Conservation (phyloP, 2,797 vertebrate genomes). For the Sebastiscus albofasciatus region DNA sequence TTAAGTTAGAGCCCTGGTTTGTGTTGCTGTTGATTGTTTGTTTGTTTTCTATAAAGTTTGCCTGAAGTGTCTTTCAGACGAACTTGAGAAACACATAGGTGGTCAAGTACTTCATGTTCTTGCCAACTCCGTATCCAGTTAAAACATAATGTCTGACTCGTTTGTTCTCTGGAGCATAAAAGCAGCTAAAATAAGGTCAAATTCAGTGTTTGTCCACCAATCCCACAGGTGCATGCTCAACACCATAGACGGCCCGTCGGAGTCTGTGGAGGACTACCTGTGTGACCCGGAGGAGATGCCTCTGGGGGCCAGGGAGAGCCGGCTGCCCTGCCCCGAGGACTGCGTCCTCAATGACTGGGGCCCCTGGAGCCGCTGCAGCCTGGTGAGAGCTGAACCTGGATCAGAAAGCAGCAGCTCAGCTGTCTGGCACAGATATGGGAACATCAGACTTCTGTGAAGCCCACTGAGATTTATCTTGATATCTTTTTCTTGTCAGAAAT, state of each 20-base stretch:
- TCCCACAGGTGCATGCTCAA: conserved; percentile 94
- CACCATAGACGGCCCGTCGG: conserved; percentile 94
- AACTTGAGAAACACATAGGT: background rate
- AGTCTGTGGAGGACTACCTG: conserved; percentile 94
- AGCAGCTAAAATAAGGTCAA: conserved; percentile 9
- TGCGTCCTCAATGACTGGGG: conserved; percentile 97
- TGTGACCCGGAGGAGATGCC: conserved; percentile 99
- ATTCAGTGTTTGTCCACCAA: background rate
- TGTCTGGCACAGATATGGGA: conserved; percentile 24
- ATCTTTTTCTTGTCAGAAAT: conserved; percentile 49
- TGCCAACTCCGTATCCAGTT: background rate
- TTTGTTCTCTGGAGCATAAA: background rate
- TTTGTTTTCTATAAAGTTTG: no score
- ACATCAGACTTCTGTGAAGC: conserved; percentile 19
- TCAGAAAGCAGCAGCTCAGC: conserved; percentile 19
- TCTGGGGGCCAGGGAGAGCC: conserved; percentile 91
- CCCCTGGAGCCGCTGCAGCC: conserved; percentile 89
- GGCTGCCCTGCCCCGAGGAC: conserved; percentile 93
- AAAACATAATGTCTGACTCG: background rate
- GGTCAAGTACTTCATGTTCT: background rate
- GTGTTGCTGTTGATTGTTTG: no score
- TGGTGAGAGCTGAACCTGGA: conserved; percentile 85
- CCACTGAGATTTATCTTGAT: conserved; percentile 54
- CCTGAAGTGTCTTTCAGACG: no score
- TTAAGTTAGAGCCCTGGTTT: no score